Base-by-base conservation (phyloP, 2,113 vertebrate species). In the Peromyscus leucopus region DNA sequence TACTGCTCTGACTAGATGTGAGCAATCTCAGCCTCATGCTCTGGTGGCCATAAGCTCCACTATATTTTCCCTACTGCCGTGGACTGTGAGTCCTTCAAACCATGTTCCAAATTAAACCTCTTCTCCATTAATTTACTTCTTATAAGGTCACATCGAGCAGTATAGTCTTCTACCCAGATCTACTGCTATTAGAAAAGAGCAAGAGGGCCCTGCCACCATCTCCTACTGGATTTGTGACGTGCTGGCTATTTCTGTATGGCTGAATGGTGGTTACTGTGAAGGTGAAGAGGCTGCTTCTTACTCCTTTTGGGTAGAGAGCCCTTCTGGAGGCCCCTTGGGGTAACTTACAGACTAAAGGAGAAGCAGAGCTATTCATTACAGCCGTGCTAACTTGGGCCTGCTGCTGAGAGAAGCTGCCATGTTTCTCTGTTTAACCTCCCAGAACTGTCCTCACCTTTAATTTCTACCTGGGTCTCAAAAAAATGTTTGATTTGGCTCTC, bases 401-500 rank as follows among this genome's bases (percentile, higher is more conserved):
- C 84, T n/a, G 57, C 59, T 63, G 87, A 96, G 87, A 55, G 65
- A 11, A 31, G 4, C 65, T 86, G 82, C 75, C 72, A 79, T 46
- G 61, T 6, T 93, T 22, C 36, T 26, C 63, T 85, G 69, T 80
- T 71, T 59, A 80, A 69, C 88, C 72, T 51, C 75, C 42, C 8
- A 31, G 96, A 86, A 86, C 42, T 76, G 67, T 67, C 48, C 51
- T 95, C 61, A 61, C 93, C 87, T 96, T 96, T 96, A 69, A 93
- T 97, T 96, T 95, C 69, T 65, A 48, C 24, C 57, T 33, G 3
- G 24, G 65, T 91, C 46, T 78, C 33, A 46, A 65, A 94, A 93
- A 94, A 65, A 8, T 65, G 51, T 97, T 98, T 90, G 67, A 95
- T 94, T 86, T 69, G 42, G 61, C 76, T 97, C 48, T 93, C 86